Base-by-base conservation (phyloP, 2,113 vertebrate species). In the Thymallus thymallus region DNA sequence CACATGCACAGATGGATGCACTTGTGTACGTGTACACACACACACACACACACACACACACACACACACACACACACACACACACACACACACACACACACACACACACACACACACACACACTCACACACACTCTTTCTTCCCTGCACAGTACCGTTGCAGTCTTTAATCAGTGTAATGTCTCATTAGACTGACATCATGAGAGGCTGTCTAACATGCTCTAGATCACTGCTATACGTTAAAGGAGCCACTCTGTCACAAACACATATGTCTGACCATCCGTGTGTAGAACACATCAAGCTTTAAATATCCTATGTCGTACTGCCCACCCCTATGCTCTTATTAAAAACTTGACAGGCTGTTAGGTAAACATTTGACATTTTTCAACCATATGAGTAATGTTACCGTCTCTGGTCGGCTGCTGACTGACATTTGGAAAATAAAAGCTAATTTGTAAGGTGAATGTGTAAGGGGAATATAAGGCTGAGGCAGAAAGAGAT, bases 91-190 rank as follows among this genome's bases (percentile, higher is more conserved):
- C n/a, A n/a, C n/a, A n/a, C n/a, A n/a, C 6, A 5, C 32, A 32
- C 32, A 5, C 32, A 32, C 32, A 5, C 32, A 32, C 32, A 32
- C 32, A 35, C 71, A 62, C 35, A 56, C 51, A 64, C 62, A 69
- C 0, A 45, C 1, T 9, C 62, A 32, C 73, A 9, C 35, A 41
- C 7, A 41, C 10, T 41, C 7, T 41, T 41, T 41, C 35, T 41
- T 41, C 35, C 35, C n/a, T 75, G 41, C 48, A 62, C 80, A 82
- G 58, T 73, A 24, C 77, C 84, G 85, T 73, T 85, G 70, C 82
- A 86, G 86, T 84, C 81, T 87, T 89, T 74, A 88, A 91, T 90
- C 83, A 89, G 82, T 82, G 86, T 84, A 83, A 80, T 84, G 85
- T 87, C 84, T 76, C 72, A 74, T 78, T 74, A 1, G 63, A 29